These are phyloP conservation scores for Melanogrammus aeglefinus DNA, from an alignment of 2,797 vertebrate genomes.

Conservation along the genomic window DNA sequence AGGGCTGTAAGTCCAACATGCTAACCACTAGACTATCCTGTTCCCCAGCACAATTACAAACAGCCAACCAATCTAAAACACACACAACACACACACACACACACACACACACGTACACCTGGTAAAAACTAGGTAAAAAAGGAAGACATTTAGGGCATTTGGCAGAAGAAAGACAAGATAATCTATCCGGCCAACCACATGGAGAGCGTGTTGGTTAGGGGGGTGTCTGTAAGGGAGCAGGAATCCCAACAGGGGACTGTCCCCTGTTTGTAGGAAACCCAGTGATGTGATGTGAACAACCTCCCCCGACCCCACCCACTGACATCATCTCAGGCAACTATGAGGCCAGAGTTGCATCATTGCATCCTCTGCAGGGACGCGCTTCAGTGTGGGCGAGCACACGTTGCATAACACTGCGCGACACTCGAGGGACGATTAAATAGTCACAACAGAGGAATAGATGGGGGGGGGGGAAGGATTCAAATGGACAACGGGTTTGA, in stretches of 20 bases:
- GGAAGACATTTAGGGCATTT: too few species aligned
- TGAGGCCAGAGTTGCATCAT: constrained; percentile 60
- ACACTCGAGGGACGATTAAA: background rate
- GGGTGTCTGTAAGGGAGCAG: background rate
- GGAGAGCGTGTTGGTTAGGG: background rate
- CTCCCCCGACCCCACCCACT: constrained; percentile 11
- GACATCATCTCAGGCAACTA: constrained; percentile 60
- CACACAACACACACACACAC: background rate
- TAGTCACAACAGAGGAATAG: background rate
- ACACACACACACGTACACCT: background rate
- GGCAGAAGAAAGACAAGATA: too few species aligned
- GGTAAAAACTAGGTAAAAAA: too few species aligned
- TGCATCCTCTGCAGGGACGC: constrained; percentile 38
- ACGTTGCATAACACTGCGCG: background rate
- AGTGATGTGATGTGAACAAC: background rate
- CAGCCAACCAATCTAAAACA: background rate
- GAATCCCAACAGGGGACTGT: background rate
- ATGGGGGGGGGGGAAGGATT: background rate
- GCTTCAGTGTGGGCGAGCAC: constrained; percentile 11
- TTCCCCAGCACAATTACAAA: background rate
- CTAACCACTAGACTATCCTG: too few species aligned
- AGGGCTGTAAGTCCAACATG: too few species aligned
- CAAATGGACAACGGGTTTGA: background rate
- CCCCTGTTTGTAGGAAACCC: background rate
- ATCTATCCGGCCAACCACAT: background rate